Base-by-base conservation (phyloP, 35 echinoderm and acorn worm species). In the Nesometra sesokonis region DNA sequence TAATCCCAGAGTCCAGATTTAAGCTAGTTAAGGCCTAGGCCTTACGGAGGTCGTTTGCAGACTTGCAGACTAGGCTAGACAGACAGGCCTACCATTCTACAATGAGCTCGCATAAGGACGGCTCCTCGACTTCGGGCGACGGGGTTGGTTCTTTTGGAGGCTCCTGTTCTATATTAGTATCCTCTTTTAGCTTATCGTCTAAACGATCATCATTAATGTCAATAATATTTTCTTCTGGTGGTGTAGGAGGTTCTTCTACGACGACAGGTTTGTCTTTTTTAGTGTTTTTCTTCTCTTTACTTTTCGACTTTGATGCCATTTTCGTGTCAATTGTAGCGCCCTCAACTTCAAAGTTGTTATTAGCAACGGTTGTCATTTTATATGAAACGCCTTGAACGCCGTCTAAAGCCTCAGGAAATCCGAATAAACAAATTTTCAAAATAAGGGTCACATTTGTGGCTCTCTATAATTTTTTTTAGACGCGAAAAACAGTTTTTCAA, bases 201-300 rank as follows among this genome's bases (percentile, higher is more conserved):
- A 31, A 47, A 84, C 90, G 91, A 35, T 93, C 96, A 77, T 92
- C 90, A n/a, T 37, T 27, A 31, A 89, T 82, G 17, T 92, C 85
- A 46, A 92, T 90, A 57, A 94, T 92, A 43, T 94, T 94, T 31
- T 99, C 93, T 32, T 99, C 96, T 35, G 80, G 52, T 31, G 93
- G 84, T 79, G 89, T 87, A 78, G 93, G 90, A 81, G 93, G 79
- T 83, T 99, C 92, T 80, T 99, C 96, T 0, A 94, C 86, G 34
- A 88, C 81, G 21, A 67, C 52, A 67, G 52, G 52, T 67, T 99
- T 99, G 77, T 94, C 96, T 84, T 99, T 99, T 88, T 99, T 99
- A 19, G 92, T 89, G 36, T 87, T 92, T 82, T 99, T 99, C 86
- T 99, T 99, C 15, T 91, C 87, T 87, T 95, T 95, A 81, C 96